phyloP scores from a whole-genome alignment of 1,140 invertebrate genomes.

The Drosophila paulistorum region DNA sequence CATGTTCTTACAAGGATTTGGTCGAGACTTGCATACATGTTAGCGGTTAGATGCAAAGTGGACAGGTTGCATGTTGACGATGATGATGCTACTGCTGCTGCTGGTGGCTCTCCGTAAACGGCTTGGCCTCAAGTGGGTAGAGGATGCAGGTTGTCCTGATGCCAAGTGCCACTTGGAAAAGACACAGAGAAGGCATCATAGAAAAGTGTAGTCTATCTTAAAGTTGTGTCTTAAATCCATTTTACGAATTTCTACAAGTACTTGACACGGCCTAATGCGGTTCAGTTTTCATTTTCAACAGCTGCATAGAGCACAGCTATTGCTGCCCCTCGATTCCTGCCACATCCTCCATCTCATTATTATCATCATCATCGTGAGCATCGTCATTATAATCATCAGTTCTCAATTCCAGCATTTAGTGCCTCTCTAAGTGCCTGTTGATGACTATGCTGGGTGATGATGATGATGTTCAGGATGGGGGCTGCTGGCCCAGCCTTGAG shows the following conservation, averaged over 20 bases:
- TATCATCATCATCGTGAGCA: neutral
- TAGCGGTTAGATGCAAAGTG: conserved; percentile 3
- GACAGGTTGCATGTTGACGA: conserved; percentile 1
- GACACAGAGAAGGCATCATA: neutral
- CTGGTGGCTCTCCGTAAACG: neutral
- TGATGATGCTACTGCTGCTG: neutral
- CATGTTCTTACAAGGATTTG: neutral
- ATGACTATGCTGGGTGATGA: conserved; percentile 32
- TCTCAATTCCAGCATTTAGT: conserved; percentile 43
- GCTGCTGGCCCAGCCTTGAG: conserved; percentile 45
- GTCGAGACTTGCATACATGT: conserved; percentile 7
- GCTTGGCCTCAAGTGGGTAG: conserved; percentile 7
- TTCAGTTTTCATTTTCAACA: conserved; percentile 34
- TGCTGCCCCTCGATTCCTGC: neutral
- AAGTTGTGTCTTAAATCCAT: conserved; percentile 44
- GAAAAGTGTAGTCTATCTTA: conserved; percentile 28
- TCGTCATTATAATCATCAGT: conserved; percentile 31
- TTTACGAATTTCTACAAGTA: conserved; percentile 28
- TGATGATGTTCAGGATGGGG: neutral
- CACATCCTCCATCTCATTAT: neutral
- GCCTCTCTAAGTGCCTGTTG: conserved; percentile 64
- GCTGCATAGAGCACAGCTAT: neutral
- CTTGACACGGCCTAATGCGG: conserved; percentile 52
- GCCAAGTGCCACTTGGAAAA: conserved; percentile 12
- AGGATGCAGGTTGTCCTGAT: conserved; percentile 7